These are phyloP conservation scores for Scrobipalpa costella DNA, from an alignment of 2,888 invertebrate species.

Conservation along the genomic window DNA sequence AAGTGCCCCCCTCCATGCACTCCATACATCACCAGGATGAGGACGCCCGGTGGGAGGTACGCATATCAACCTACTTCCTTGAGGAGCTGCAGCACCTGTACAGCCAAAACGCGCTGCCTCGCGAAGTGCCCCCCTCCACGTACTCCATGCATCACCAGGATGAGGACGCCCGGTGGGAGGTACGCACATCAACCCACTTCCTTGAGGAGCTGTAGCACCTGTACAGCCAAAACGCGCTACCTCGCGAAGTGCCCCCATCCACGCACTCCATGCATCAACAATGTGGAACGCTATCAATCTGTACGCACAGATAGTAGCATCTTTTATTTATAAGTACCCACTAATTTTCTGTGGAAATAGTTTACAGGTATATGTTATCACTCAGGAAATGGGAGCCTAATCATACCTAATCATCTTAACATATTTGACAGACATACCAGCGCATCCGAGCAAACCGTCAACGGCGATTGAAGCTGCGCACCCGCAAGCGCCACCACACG, in stretches of 20 bases:
- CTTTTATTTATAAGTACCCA: too few relatives aligned
- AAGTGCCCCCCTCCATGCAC: neutral
- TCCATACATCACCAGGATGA: conserved; percentile 53
- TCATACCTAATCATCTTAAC: neutral
- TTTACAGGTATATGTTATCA: neutral
- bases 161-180: conserved; percentile 79
- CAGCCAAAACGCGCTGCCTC: neutral
- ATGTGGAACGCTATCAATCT: too few relatives aligned
- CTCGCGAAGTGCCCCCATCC: neutral
- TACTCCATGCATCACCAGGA: conserved; percentile 44
- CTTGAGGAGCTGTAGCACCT: too few relatives aligned
- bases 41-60: conserved; percentile 78
- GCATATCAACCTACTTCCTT: neutral
- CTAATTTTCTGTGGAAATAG: neutral
- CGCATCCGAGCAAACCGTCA: conserved; percentile 77
- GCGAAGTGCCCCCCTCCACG: neutral
- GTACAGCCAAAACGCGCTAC: neutral
- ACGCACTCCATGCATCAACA: conserved; percentile 33
- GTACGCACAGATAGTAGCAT: too few relatives aligned
- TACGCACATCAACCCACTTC: conserved; percentile 33
- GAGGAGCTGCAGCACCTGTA: too few relatives aligned
- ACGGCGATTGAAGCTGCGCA: conserved; percentile 73
- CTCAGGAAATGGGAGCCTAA: neutral
- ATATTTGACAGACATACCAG: conserved; percentile 68
- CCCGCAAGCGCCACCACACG: conserved; percentile 77